Base-by-base conservation (phyloP, 2,113 vertebrate species). In the Proteles cristata region DNA sequence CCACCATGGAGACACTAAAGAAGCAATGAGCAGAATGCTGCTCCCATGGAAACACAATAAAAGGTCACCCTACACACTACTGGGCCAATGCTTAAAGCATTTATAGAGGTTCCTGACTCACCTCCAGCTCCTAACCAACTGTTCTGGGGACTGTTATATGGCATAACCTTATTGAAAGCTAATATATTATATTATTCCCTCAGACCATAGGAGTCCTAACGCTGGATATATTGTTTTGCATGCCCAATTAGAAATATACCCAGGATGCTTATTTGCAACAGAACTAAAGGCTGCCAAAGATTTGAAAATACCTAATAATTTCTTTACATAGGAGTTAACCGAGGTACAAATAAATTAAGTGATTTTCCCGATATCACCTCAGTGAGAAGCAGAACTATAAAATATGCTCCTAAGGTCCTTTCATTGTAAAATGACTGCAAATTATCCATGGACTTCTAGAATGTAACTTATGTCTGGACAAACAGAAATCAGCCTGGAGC, bases 271-370 rank as follows among this genome's bases (percentile, higher is more conserved):
- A 94, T n/a, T 65, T 92, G 48, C 19, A 90, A 66, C 25, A 92
- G 63, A 91, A 86, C 4, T 94, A n/a, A 39, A 92, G 85, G 55
- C 33, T 97, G 53, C 43, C 6, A 50, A 89, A 74, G 17, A 83
- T 86, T 26, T 79, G 31, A 90, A 94, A 96, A 87, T 83, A 39
- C 33, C 9, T 55, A 89, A 69, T 4, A 31, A 19, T 82, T 96
- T 87, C 35, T 94, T 97, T 95, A 35, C 9, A 89, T 48, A 63
- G 16, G 9, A 94, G 61, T 83, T 93, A 96, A 95, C 39, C 25
- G n/a, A 83, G 15, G 35, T 79, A 35, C n/a, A 77, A 74, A 85
- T 53, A 95, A 87, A 83, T 55, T 90, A 74, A 50, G 10, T 80
- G 15, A 79, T 88, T 90, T 91, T 4, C 68, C 53, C 43, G 63